Percentiles rank a stretch among this genome's conserved stretches.
Evolutionary conservation across 2,888 invertebrate species (phyloP).

Genomic region (Octodonta nipae): DNA sequence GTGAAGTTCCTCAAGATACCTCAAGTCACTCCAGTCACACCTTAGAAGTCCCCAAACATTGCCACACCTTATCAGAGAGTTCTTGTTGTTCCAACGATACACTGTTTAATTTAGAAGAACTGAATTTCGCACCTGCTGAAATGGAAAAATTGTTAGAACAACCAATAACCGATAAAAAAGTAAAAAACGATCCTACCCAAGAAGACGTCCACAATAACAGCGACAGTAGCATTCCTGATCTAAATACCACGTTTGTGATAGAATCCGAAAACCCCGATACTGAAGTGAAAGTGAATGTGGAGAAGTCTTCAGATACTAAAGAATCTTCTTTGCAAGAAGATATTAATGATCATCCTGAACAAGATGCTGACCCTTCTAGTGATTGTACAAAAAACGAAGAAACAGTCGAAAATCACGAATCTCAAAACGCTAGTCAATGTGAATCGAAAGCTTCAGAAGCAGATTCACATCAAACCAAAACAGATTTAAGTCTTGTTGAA

Average conservation of each 20-base stretch:
- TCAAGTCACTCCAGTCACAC: constrained; percentile 40
- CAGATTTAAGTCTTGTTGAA: neutral
- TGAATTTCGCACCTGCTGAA: constrained; percentile 23
- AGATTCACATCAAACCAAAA: too few species aligned
- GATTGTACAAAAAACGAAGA: too few species aligned
- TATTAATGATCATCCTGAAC: neutral
- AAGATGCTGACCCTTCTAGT: neutral
- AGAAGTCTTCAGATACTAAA: neutral
- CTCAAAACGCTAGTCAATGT: too few species aligned
- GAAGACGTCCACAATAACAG: neutral
- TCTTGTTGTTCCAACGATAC: constrained; percentile 54
- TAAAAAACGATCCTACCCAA: constrained; percentile 2
- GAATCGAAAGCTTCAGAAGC: too few species aligned
- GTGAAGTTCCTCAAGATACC: constrained; percentile 29
- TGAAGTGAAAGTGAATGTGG: too few species aligned
- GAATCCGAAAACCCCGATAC: constrained; percentile 3
- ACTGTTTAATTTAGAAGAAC: constrained; percentile 48
- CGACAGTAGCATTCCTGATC: neutral
- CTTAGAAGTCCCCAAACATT: constrained; percentile 32
- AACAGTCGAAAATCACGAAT: too few species aligned
- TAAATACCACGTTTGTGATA: neutral
- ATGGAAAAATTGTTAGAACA: constrained; percentile 13
- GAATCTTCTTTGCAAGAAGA: neutral
- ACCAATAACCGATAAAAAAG: constrained; percentile 7
- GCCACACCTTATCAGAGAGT: constrained; percentile 46